A percentile compares a stretch with the other conserved stretches of the same genome.
Conservation (phyloP, 2,797 vertebrate genomes). For the Discoglossus pictus region DNA sequence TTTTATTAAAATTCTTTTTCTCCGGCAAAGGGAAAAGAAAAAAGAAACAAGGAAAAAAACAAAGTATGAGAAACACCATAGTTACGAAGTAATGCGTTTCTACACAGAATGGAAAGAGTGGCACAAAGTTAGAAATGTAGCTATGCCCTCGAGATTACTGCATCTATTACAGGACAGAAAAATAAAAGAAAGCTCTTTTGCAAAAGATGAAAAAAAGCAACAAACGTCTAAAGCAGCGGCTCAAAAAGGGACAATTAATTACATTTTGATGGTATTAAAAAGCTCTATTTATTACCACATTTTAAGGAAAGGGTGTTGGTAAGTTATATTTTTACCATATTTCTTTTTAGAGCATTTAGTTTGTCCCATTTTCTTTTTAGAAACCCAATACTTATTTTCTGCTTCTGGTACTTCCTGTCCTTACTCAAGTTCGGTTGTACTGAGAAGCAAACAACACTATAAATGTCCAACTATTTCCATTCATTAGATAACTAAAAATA, state of each 20-base stretch:
- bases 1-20: conserved; percentile 83
- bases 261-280: no score
- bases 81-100: conserved; percentile 94
- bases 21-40: conserved; percentile 59
- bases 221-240: conserved; percentile 35
- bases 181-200: conserved; percentile 75
- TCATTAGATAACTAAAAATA: no score
- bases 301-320: no score
- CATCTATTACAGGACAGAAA: conserved; percentile 65
- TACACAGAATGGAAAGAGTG: conserved; percentile 83
- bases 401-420: no score
- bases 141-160: conserved; percentile 60
- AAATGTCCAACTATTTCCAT: no score
- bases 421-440: no score
- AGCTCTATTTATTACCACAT: no score
- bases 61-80: conserved; percentile 90
- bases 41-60: conserved; percentile 2
- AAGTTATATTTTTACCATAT: no score
- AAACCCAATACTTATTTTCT: no score
- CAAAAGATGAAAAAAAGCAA: conserved; percentile 63
- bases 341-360: no score
- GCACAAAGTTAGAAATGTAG: conserved; percentile 42
- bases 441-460: no score
- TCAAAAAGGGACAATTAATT: conserved; percentile 34
- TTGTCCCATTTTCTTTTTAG: no score